Percentiles rank a stretch among this genome's conserved stretches.
phyloP scores from a whole-genome alignment of 2,797 vertebrate species.

The Onychomys leucogaster region DNA sequence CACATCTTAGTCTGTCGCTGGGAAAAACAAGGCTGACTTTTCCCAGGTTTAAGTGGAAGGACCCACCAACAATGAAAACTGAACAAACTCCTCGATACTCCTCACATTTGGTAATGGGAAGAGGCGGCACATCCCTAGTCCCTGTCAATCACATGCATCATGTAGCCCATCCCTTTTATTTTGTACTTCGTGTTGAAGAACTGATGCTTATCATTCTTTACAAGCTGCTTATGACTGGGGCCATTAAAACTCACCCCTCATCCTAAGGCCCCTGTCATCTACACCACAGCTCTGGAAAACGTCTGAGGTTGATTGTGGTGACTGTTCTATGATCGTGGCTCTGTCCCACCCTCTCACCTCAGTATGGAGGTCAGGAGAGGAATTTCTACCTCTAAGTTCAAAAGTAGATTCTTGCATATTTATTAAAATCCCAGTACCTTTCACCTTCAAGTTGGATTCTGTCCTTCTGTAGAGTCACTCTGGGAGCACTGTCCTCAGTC shows the following conservation, averaged over 20 bases:
- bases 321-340: not conserved
- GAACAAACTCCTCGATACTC: not conserved
- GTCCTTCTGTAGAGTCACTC: not conserved
- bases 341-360: not conserved
- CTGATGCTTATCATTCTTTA: conserved; percentile 40
- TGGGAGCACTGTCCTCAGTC: not conserved
- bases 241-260: not conserved
- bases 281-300: not conserved
- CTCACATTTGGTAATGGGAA: not conserved
- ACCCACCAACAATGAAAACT: not conserved
- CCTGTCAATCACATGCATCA: not conserved
- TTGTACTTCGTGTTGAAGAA: not conserved
- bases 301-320: not conserved
- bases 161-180: not conserved
- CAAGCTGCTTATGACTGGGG: not conserved
- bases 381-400: not conserved
- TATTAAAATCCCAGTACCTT: not conserved
- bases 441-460: not conserved
- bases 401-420: not conserved
- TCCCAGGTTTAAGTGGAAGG: conserved; percentile 2
- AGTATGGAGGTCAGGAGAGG: not conserved
- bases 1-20: not conserved
- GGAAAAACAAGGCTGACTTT: not conserved
- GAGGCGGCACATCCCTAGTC: not conserved
- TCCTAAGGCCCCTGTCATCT: not conserved